phyloP scores from a whole-genome alignment of 2,797 vertebrate species.

The Typhlichthys eigenmanni region DNA sequence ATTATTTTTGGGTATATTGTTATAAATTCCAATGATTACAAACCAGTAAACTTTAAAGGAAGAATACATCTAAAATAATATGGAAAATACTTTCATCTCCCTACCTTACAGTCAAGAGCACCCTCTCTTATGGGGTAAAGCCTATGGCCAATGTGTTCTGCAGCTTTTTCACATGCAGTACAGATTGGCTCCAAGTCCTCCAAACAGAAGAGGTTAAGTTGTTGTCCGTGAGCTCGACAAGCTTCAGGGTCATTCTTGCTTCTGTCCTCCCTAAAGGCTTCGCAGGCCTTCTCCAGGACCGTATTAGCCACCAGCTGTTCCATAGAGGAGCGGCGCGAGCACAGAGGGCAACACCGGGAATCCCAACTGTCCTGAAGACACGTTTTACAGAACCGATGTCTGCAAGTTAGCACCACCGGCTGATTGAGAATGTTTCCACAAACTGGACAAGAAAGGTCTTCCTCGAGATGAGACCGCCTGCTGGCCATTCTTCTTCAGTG shows the following conservation, averaged over 20 bases:
- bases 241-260: slow-evolving; percentile 64
- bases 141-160: slow-evolving; percentile 71
- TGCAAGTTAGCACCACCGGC: slow-evolving; percentile 83
- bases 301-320: slow-evolving; percentile 69
- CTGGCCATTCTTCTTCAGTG: slow-evolving; percentile 64
- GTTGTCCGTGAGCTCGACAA: slow-evolving; percentile 76
- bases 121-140: slow-evolving; percentile 77
- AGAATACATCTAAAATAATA: too few relatives aligned
- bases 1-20: too few relatives aligned
- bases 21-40: too few relatives aligned
- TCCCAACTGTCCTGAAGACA: slow-evolving; percentile 82
- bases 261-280: slow-evolving; percentile 62
- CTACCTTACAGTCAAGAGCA: slow-evolving; percentile 81
- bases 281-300: slow-evolving; percentile 69
- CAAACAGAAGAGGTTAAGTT: slow-evolving; percentile 77
- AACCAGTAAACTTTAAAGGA: too few relatives aligned
- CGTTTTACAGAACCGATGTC: slow-evolving; percentile 84
- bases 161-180: slow-evolving; percentile 66
- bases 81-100: slow-evolving; percentile 22
- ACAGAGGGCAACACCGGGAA: slow-evolving; percentile 79
- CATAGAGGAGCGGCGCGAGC: slow-evolving; percentile 75
- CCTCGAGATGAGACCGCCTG: slow-evolving; percentile 53
- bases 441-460: slow-evolving; percentile 85
- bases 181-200: slow-evolving; percentile 79
- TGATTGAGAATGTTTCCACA: slow-evolving; percentile 84